Percentiles rank a stretch among this genome's conserved stretches.
Conservation (phyloP, 2,888 invertebrate genomes). For the Spatulosminthurus flaviceps region DNA sequence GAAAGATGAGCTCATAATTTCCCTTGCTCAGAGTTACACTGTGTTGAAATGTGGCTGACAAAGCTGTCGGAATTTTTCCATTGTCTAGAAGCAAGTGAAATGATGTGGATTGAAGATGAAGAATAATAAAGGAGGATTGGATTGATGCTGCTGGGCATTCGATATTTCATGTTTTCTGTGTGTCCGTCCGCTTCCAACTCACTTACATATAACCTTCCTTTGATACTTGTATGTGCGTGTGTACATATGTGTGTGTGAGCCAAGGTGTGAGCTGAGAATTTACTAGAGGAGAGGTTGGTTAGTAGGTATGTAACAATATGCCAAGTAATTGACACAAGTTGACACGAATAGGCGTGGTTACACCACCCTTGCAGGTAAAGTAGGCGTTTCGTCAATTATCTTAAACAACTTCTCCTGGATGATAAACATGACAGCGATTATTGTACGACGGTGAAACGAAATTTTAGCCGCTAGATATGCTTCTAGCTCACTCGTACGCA, state of each 20-base stretch:
- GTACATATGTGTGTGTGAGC: not conserved
- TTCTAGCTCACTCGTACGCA: conserved; percentile 1
- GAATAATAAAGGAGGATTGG: conserved; percentile 23
- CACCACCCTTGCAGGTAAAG: conserved; percentile 53
- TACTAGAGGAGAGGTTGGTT: conserved; percentile 38
- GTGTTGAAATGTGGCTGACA: conserved; percentile 34
- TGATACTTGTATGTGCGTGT: not conserved
- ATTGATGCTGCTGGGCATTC: conserved; percentile 44
- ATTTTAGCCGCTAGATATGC: conserved; percentile 50
- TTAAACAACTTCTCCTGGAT: conserved; percentile 56
- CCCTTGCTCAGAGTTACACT: conserved; percentile 27
- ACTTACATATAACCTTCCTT: not conserved
- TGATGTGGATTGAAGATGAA: conserved; percentile 26
- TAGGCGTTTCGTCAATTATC: conserved; percentile 60
- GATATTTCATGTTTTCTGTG: conserved; percentile 36
- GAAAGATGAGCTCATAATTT: conserved; percentile 37
- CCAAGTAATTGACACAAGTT: conserved; percentile 60
- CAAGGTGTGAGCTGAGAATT: conserved; percentile 36
- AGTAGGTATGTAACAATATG: conserved; percentile 51
- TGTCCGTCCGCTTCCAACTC: conserved; percentile 12
- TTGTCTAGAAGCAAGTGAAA: not conserved
- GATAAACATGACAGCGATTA: conserved; percentile 61
- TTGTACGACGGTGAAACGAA: conserved; percentile 52
- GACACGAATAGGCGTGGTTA: conserved; percentile 58
- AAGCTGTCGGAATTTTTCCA: conserved; percentile 14